Conservation (phyloP, 2,888 invertebrate genomes). For the Leptopilina syphax region DNA sequence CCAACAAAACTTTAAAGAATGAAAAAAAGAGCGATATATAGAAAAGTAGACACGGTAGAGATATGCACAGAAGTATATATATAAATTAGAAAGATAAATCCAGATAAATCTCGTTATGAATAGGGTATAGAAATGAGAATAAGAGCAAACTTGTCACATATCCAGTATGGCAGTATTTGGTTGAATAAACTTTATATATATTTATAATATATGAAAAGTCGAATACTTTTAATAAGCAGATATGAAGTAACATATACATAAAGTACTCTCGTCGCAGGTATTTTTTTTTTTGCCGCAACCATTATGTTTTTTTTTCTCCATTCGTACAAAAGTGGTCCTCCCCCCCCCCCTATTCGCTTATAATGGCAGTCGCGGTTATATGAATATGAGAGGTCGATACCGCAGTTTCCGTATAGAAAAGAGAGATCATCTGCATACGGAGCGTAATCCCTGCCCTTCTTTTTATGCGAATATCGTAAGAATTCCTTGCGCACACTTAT, state of each 20-base stretch:
- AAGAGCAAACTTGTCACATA: background rate
- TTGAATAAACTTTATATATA: slow-evolving; percentile 1
- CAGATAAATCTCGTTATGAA: no score
- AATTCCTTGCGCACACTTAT: slow-evolving; percentile 36
- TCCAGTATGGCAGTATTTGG: background rate
- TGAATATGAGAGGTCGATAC: slow-evolving; percentile 41
- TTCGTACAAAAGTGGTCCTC: slow-evolving; percentile 22
- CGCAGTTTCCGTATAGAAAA: slow-evolving; percentile 40
- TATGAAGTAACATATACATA: slow-evolving; percentile 17
- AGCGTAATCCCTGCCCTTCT: slow-evolving; percentile 38
- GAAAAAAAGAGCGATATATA: no score
- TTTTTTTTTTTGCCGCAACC: slow-evolving; percentile 10
- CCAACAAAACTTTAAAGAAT: no score
- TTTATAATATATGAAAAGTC: background rate
- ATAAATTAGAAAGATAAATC: no score
- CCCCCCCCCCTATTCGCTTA: background rate
- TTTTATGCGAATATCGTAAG: slow-evolving; percentile 27
- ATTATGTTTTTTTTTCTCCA: slow-evolving; percentile 21
- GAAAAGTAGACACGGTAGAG: no score
- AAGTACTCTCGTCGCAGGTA: slow-evolving; percentile 22
- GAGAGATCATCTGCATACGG: slow-evolving; percentile 35
- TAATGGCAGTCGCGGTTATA: slow-evolving; percentile 40
- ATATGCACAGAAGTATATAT: no score
- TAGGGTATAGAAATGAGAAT: no score
- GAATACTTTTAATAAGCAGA: slow-evolving; percentile 23